Evolutionary conservation across 2,797 vertebrate species (phyloP).

Genomic region (Cossypha niveicapilla): DNA sequence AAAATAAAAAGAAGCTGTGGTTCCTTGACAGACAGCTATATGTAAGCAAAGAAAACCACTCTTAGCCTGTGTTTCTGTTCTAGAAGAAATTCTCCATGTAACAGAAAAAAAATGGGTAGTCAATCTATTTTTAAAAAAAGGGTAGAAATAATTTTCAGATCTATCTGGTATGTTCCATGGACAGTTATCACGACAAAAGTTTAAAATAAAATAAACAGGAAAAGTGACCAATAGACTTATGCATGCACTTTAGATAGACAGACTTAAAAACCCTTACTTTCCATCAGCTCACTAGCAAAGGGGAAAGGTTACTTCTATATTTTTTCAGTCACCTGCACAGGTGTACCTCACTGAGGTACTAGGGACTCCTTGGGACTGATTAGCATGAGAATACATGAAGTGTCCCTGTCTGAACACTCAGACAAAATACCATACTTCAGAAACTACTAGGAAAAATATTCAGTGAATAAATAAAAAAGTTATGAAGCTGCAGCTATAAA

Average conservation of each 20-base stretch:
- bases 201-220: background rate
- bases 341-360: background rate
- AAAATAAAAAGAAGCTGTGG: background rate
- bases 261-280: background rate
- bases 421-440: conserved; percentile 14
- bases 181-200: background rate
- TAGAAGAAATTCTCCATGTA: conserved; percentile 15
- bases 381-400: background rate
- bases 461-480: background rate
- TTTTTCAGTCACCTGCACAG: background rate
- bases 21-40: background rate
- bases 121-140: conserved; percentile 10
- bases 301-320: background rate
- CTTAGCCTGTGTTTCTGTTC: conserved; percentile 34
- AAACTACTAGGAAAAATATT: conserved; percentile 9
- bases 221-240: background rate
- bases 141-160: background rate
- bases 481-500: conserved; percentile 16
- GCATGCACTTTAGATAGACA: background rate
- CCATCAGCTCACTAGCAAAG: background rate
- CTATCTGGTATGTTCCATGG: background rate
- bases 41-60: background rate
- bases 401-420: background rate
- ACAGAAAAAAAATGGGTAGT: conserved; percentile 18
- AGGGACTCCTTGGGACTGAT: background rate